Base-by-base conservation (phyloP, 2,113 vertebrate genomes). In the Cryptotis parvus region DNA sequence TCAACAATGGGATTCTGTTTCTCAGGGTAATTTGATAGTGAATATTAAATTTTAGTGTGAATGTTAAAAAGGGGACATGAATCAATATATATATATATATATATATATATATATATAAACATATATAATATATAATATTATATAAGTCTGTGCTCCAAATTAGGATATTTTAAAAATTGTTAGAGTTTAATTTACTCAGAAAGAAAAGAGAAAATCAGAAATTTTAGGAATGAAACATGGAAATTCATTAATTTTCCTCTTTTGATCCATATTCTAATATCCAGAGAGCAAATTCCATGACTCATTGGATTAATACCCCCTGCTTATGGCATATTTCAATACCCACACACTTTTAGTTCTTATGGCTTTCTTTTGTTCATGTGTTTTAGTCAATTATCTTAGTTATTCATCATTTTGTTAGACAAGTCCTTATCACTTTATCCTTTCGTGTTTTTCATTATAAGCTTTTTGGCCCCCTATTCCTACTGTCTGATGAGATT, bases 261-360 rank as follows among this genome's bases (percentile, higher is more conserved):
- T n/a, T 86, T 37, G 6, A 78, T 74, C 29, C 39, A 39, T 87
- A n/a, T 87, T 88, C 37, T 86, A 37, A 41, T 91, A 55, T 87
- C 84, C 78, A 93, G 86, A 58, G 61, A 68, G n/a, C 9, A n/a
- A 63, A 41, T 74, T 61, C 61, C 81, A 4, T 94, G 93, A 94
- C 72, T 96, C 83, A 84, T 26, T 86, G 43, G 45, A 45, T 39
- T 93, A 89, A 93, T 90, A 29, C 33, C n/a, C 93, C 96, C 76
- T 93, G 87, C 96, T 97, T 93, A 88, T 96, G 93, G 97, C 97
- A 96, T 95, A 97, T 95, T 98, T 97, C 79, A 96, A 66, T 95
- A 79, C 95, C 97, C 96, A 97, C 96, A 96, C 91, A 92, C 95
- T 95, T 97, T 97, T 65, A 94, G 87, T 97, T 97, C 96, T 97